phyloP scores from a whole-genome alignment of 2,797 vertebrate species.

The Ceyx erithaca region DNA sequence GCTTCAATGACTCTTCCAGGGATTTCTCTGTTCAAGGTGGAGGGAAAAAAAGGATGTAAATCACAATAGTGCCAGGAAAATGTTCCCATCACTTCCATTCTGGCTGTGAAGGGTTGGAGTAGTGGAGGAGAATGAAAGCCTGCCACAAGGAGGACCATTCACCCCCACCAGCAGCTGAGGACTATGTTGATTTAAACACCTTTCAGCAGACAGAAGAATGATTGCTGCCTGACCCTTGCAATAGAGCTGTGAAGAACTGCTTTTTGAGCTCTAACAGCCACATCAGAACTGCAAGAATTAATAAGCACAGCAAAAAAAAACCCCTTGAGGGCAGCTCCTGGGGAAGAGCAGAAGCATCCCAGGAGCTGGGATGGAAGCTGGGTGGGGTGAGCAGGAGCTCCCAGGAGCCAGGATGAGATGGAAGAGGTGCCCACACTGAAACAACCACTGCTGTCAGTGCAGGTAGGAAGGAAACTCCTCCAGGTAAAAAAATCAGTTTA shows the following conservation, averaged over 20 bases:
- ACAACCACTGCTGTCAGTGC: background rate
- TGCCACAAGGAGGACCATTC: background rate
- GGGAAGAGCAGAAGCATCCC: background rate
- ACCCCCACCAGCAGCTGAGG: background rate
- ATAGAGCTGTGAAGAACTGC: background rate
- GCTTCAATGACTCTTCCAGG: background rate
- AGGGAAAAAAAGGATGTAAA: background rate
- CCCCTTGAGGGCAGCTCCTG: background rate
- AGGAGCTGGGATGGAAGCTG: background rate
- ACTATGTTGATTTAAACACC: background rate
- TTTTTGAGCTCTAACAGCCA: background rate
- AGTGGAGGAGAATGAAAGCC: background rate
- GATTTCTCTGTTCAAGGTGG: background rate
- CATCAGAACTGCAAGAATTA: background rate
- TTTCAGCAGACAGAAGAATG: background rate
- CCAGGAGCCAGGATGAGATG: background rate
- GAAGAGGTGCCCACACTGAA: background rate
- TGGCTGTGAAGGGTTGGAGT: background rate
- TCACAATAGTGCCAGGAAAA: background rate
- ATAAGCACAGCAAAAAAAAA: background rate
- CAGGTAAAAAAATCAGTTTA: background rate
- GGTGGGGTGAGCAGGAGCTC: background rate
- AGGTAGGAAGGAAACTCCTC: background rate
- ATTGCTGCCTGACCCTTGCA: background rate
- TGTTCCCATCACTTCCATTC: background rate